Evolutionary conservation across 2,797 vertebrate species (phyloP).

Genomic region (Sebastes vulpes): DNA sequence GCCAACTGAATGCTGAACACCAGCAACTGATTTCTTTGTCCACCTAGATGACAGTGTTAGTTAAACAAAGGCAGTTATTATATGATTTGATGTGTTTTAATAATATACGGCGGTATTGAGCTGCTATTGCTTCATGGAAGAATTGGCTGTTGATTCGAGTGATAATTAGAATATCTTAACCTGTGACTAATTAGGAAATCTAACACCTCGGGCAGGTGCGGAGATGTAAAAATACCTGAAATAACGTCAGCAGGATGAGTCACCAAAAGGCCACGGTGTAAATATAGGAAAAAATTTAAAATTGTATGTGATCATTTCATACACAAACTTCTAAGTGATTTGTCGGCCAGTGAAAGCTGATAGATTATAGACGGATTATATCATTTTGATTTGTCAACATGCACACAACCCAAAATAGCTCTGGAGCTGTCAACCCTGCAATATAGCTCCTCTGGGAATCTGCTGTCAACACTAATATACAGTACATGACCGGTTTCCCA

Average conservation of each 20-base stretch:
- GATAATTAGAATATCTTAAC: conserved; percentile 16
- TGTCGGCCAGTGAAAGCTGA: not conserved
- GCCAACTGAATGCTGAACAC: conserved; percentile 5
- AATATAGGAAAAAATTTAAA: not conserved
- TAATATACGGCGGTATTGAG: not conserved
- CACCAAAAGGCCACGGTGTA: not conserved
- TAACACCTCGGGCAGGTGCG: conserved; percentile 21
- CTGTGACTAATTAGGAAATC: conserved; percentile 18
- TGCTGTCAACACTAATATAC: conserved; percentile 24
- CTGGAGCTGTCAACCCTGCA: conserved; percentile 8
- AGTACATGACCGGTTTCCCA: not conserved
- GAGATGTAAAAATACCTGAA: conserved; percentile 1
- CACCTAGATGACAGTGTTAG: not conserved
- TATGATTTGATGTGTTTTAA: not conserved
- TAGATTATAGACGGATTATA: not conserved
- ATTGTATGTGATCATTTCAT: not conserved
- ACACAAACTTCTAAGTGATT: not conserved
- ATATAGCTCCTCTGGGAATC: not conserved
- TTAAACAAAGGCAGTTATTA: not conserved
- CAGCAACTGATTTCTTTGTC: not conserved
- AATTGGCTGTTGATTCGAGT: not conserved
- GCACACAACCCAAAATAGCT: conserved; percentile 16
- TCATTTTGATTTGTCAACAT: conserved; percentile 25
- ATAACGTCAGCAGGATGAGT: conserved; percentile 2
- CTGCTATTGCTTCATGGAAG: not conserved